Conservation (phyloP, 2,797 vertebrate genomes). For the Leuciscus waleckii region DNA sequence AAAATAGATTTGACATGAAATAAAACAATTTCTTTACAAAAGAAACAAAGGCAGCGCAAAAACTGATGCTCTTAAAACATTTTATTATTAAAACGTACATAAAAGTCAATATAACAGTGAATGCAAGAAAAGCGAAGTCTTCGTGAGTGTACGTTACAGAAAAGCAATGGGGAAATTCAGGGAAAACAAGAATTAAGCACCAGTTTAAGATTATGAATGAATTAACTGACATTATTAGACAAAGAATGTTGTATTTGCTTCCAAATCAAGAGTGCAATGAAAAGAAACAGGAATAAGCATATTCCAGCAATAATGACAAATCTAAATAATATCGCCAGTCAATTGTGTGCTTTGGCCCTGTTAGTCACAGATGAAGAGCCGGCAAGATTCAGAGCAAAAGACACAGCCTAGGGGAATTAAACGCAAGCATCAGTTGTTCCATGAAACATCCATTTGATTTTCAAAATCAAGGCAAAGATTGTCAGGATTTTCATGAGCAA, state of each 20-base stretch:
- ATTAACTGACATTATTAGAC: conserved; percentile 61
- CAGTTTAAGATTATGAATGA: conserved; percentile 59
- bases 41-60: neutral
- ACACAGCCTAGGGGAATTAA: conserved; percentile 3
- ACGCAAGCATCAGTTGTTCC: conserved; percentile 31
- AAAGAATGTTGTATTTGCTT: conserved; percentile 42
- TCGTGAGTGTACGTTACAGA: conserved; percentile 48
- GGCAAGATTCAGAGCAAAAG: conserved; percentile 14
- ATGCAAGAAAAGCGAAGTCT: conserved; percentile 63
- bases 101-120: conserved; percentile 71
- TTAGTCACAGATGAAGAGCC: neutral
- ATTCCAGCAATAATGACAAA: conserved; percentile 5
- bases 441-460: conserved; percentile 37
- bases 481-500: neutral
- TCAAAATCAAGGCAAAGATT: conserved; percentile 23
- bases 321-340: conserved; percentile 5
- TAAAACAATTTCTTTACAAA: neutral
- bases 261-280: conserved; percentile 25
- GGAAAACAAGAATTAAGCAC: conserved; percentile 59
- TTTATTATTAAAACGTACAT: conserved; percentile 77
- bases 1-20: neutral
- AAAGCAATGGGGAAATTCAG: conserved; percentile 57
- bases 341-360: conserved; percentile 11
- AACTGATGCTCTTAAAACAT: conserved; percentile 40
- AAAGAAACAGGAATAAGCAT: conserved; percentile 13